Evolutionary conservation across 2,797 vertebrate genomes (phyloP).

Genomic region (Tarsius wallacei): DNA sequence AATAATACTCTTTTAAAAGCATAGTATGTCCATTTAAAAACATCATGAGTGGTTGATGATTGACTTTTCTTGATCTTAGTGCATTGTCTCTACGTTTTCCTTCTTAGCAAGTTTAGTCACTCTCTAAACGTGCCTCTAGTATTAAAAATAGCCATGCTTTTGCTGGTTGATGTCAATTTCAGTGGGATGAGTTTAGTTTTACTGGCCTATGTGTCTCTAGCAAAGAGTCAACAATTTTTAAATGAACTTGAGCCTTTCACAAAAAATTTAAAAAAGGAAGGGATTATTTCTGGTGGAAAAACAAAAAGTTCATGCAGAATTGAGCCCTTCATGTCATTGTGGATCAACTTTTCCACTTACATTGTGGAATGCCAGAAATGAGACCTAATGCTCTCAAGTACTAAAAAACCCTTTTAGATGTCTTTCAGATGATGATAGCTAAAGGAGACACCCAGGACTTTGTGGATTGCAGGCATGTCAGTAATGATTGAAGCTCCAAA

Average conservation of each 20-base stretch:
- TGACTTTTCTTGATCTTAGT: constrained; percentile 56
- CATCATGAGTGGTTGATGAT: constrained; percentile 33
- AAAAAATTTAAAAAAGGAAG: constrained; percentile 24
- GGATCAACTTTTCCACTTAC: constrained; percentile 68
- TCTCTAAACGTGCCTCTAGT: constrained; percentile 34
- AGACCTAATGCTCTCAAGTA: constrained; percentile 79
- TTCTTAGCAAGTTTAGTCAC: constrained; percentile 50
- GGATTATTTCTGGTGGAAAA: constrained; percentile 66
- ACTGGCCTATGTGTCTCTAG: constrained; percentile 47
- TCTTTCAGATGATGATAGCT: constrained; percentile 85
- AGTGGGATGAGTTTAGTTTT: constrained; percentile 35
- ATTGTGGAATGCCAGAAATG: constrained; percentile 82
- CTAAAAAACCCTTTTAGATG: constrained; percentile 74
- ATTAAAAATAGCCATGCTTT: constrained; percentile 70
- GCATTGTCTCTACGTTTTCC: neutral
- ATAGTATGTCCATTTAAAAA: constrained; percentile 72
- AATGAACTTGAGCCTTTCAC: constrained; percentile 36
- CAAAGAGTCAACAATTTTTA: constrained; percentile 74
- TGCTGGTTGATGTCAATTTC: constrained; percentile 62
- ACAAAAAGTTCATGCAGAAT: constrained; percentile 76
- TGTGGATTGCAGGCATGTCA: constrained; percentile 82
- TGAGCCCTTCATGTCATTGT: constrained; percentile 67
- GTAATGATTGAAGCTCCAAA: constrained; percentile 78
- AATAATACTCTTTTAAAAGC: constrained; percentile 79
- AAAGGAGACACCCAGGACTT: constrained; percentile 81